A percentile compares a stretch with the other conserved stretches of the same genome.
Evolutionary conservation across 2,113 vertebrate species (phyloP).

Genomic region (human (Homo sapiens)): GRCh38 chrX:6415501-6416000

Average conservation of each 20-base stretch:
- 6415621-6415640: rapidly evolving
- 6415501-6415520: background rate
- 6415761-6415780: background rate
- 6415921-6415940: background rate
- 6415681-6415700: rapidly evolving
- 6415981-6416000: rapidly evolving
- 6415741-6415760: background rate
- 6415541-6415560: too few species aligned
- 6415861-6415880: rapidly evolving
- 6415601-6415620: too few species aligned
- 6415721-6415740: background rate
- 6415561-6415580: rapidly evolving
- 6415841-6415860: background rate
- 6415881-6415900: too few species aligned
- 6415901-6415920: rapidly evolving
- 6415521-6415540: rapidly evolving
- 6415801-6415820: too few species aligned
- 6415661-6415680: too few species aligned
- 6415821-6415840: rapidly evolving
- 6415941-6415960: background rate
- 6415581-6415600: background rate
- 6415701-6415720: too few species aligned
- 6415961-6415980: rapidly evolving
- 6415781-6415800: rapidly evolving
- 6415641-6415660: background rate